Conservation (phyloP, 1,140 invertebrate genomes). For the Drosophila lini region DNA sequence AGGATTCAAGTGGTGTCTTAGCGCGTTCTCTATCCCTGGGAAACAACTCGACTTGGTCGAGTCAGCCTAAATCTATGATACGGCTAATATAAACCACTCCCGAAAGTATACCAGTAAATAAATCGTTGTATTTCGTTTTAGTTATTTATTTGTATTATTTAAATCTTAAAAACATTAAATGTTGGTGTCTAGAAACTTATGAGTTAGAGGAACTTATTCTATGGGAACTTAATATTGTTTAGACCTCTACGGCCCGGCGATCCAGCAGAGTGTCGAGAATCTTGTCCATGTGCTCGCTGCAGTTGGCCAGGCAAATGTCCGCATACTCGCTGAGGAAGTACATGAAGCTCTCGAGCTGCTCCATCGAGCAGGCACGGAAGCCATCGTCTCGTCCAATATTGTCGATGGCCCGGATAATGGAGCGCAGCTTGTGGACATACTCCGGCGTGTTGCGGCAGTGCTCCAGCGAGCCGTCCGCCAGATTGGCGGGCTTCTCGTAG, state of each 20-base stretch:
- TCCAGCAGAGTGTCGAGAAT: slow-evolving; percentile 71
- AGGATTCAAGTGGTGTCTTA: slow-evolving; percentile 40
- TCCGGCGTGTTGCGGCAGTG: slow-evolving; percentile 58
- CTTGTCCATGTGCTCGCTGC: slow-evolving; percentile 74
- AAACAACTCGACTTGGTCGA: background rate
- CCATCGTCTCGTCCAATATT: slow-evolving; percentile 62
- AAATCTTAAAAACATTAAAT: slow-evolving; percentile 48
- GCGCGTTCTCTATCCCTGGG: slow-evolving; percentile 4
- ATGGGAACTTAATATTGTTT: background rate
- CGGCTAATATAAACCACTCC: background rate
- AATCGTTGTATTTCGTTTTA: slow-evolving; percentile 5
- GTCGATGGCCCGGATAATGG: slow-evolving; percentile 60
- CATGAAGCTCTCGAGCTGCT: slow-evolving; percentile 76
- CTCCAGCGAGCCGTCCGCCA: slow-evolving; percentile 47
- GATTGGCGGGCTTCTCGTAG: slow-evolving; percentile 54
- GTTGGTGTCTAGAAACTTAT: slow-evolving; percentile 36
- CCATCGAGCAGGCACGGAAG: slow-evolving; percentile 62
- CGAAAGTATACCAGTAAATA: slow-evolving; percentile 9
- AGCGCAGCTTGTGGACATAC: slow-evolving; percentile 56
- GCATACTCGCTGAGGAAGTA: slow-evolving; percentile 74
- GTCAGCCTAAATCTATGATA: slow-evolving; percentile 6
- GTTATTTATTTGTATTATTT: slow-evolving; percentile 32
- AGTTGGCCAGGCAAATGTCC: slow-evolving; percentile 70
- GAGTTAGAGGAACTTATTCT: slow-evolving; percentile 5
- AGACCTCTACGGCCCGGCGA: slow-evolving; percentile 55